Percentiles rank a stretch among this genome's conserved stretches.
phyloP scores from a whole-genome alignment of 1,140 invertebrate species.

The Lepeophtheirus salmonis region DNA sequence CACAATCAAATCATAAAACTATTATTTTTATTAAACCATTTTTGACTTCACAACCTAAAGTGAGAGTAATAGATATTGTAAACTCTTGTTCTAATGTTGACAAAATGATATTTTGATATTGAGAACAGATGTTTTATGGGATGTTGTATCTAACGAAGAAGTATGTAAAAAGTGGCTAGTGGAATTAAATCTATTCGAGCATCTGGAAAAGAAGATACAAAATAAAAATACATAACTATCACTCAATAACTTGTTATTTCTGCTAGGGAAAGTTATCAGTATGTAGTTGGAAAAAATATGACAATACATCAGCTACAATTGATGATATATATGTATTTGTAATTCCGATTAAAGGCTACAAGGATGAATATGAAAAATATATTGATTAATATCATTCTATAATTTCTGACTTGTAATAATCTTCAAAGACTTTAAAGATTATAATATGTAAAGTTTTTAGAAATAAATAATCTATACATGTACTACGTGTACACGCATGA shows the following conservation, averaged over 20 bases:
- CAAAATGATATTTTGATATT: slow-evolving; percentile 55
- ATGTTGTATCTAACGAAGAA: slow-evolving; percentile 48
- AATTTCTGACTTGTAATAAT: no score
- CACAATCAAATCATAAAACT: slow-evolving; percentile 37
- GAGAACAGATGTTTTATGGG: slow-evolving; percentile 72
- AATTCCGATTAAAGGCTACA: slow-evolving; percentile 48
- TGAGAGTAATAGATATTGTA: slow-evolving; percentile 33
- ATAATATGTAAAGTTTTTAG: no score
- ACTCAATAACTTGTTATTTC: slow-evolving; percentile 58
- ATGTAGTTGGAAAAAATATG: slow-evolving; percentile 42
- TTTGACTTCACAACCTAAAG: slow-evolving; percentile 51
- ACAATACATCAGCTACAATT: slow-evolving; percentile 46
- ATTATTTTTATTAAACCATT: slow-evolving; percentile 61
- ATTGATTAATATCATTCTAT: no score
- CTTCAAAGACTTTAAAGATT: no score
- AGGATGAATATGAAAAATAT: slow-evolving; percentile 27
- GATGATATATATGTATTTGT: slow-evolving; percentile 72
- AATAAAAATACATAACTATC: slow-evolving; percentile 45
- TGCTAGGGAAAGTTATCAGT: slow-evolving; percentile 52
- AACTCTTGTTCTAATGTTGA: slow-evolving; percentile 32
- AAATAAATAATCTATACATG: no score
- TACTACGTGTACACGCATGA: no score
- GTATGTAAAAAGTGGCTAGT: slow-evolving; percentile 44
- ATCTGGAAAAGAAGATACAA: not conserved
- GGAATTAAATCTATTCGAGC: not conserved